Percentiles rank a stretch among this genome's conserved stretches.
Evolutionary conservation across 64 coral and sea anemone genomes (phyloP).

Genomic region (Exaiptasia diaphana): DNA sequence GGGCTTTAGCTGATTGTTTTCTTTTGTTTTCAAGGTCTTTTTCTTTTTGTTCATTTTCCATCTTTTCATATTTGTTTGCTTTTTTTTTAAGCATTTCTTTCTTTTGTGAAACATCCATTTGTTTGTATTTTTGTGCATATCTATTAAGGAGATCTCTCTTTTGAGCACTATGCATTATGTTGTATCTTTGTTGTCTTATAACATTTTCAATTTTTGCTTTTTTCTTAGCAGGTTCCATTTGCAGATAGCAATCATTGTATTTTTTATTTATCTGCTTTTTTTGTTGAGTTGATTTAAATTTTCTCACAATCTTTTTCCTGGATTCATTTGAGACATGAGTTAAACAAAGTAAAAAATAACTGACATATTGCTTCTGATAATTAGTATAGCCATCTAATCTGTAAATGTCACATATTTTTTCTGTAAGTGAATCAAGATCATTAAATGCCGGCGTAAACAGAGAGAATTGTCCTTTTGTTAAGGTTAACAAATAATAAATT

Average conservation of each 20-base stretch:
- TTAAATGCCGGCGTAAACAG: slow-evolving; percentile 40
- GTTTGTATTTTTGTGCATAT: background rate
- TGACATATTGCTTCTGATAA: slow-evolving; percentile 41
- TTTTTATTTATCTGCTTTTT: slow-evolving; percentile 8
- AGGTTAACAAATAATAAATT: background rate
- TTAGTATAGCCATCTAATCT: slow-evolving; percentile 49
- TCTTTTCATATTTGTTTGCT: background rate
- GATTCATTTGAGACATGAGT: slow-evolving; percentile 49
- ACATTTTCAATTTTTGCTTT: too few species aligned
- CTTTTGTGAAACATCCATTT: background rate
- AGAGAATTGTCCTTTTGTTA: too few species aligned
- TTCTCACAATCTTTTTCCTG: slow-evolving; percentile 50
- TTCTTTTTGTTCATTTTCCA: background rate
- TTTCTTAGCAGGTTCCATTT: slow-evolving; percentile 20
- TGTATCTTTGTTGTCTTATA: too few species aligned
- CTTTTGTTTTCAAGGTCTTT: background rate
- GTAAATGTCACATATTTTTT: slow-evolving; percentile 47
- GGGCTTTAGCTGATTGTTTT: background rate
- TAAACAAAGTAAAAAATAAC: slow-evolving; percentile 60
- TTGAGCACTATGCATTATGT: too few species aligned
- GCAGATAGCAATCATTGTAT: slow-evolving; percentile 18
- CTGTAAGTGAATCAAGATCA: slow-evolving; percentile 51
- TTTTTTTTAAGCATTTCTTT: background rate
- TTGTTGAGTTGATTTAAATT: background rate
- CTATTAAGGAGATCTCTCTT: background rate